These are phyloP conservation scores for Meghimatium bilineatum DNA, from an alignment of 2,888 invertebrate species.

Conservation along the genomic window DNA sequence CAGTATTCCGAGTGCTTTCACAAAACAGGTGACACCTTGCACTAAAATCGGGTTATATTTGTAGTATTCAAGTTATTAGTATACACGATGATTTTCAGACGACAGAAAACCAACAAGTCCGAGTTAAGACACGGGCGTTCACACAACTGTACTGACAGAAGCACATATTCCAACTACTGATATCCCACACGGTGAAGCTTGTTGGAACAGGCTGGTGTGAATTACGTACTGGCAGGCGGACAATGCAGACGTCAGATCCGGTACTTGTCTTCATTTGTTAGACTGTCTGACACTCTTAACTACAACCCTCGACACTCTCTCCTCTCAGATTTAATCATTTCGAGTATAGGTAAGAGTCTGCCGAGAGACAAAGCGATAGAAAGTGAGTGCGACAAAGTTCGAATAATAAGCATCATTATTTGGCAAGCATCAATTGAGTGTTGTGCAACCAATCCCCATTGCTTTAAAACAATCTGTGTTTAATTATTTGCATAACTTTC, in stretches of 20 bases:
- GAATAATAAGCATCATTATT: too few species aligned
- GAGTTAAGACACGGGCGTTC: neutral
- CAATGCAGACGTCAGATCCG: conserved; percentile 13
- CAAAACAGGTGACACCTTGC: too few species aligned
- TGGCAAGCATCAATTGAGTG: too few species aligned
- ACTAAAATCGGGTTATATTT: too few species aligned
- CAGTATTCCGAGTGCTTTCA: too few species aligned
- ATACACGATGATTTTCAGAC: neutral
- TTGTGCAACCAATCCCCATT: too few species aligned
- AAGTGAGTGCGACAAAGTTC: neutral
- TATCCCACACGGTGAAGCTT: neutral
- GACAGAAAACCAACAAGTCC: neutral
- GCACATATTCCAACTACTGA: neutral
- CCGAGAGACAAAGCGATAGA: neutral
- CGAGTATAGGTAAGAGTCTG: neutral
- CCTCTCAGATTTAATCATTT: conserved; percentile 6
- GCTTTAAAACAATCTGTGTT: too few species aligned
- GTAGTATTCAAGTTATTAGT: too few species aligned
- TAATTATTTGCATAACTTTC: too few species aligned
- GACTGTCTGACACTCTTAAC: conserved; percentile 8
- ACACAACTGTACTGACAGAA: neutral
- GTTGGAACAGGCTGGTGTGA: neutral
- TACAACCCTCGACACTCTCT: conserved; percentile 26
- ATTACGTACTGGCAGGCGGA: neutral
- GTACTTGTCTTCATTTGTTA: conserved; percentile 15